Evolutionary conservation across 1,140 invertebrate genomes (phyloP).

Genomic region (Drosophila baimaii): DNA sequence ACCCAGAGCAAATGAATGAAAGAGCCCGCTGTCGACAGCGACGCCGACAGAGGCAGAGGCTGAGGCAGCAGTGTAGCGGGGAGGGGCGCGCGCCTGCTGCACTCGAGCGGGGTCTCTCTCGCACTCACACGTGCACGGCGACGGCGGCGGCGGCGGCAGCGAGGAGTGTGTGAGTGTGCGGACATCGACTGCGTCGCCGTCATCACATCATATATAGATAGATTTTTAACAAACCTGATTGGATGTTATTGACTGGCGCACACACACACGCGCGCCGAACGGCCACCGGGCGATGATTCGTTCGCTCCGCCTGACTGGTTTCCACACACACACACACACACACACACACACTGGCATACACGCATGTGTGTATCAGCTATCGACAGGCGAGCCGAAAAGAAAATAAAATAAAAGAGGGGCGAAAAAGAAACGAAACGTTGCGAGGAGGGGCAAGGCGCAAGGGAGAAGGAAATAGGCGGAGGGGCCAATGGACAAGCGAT

Average conservation of each 20-base stretch:
- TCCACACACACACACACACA: slow-evolving; percentile 19
- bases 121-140: slow-evolving; percentile 13
- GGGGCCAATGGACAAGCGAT: slow-evolving; percentile 47
- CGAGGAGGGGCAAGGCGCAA: neutral
- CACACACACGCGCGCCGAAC: slow-evolving; percentile 60
- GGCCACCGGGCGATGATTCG: slow-evolving; percentile 69
- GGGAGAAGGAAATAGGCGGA: slow-evolving; percentile 9
- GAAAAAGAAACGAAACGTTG: slow-evolving; percentile 7
- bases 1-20: slow-evolving; percentile 78
- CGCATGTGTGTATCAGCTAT: slow-evolving; percentile 38
- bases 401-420: slow-evolving; percentile 19
- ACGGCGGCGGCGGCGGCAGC: neutral
- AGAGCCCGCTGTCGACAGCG: slow-evolving; percentile 36
- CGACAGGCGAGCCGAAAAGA: slow-evolving; percentile 52
- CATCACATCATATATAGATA: slow-evolving; percentile 84
- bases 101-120: slow-evolving; percentile 57
- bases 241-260: slow-evolving; percentile 84
- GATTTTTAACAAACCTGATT: slow-evolving; percentile 85
- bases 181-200: slow-evolving; percentile 81
- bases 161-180: slow-evolving; percentile 61
- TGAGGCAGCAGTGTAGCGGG: slow-evolving; percentile 18
- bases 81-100: slow-evolving; percentile 38
- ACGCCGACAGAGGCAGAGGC: slow-evolving; percentile 21
- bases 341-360: slow-evolving; percentile 6
- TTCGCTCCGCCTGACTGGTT: slow-evolving; percentile 67